phyloP scores from a whole-genome alignment of 2,888 invertebrate genomes.

The Stenchaetothrips biformis region DNA sequence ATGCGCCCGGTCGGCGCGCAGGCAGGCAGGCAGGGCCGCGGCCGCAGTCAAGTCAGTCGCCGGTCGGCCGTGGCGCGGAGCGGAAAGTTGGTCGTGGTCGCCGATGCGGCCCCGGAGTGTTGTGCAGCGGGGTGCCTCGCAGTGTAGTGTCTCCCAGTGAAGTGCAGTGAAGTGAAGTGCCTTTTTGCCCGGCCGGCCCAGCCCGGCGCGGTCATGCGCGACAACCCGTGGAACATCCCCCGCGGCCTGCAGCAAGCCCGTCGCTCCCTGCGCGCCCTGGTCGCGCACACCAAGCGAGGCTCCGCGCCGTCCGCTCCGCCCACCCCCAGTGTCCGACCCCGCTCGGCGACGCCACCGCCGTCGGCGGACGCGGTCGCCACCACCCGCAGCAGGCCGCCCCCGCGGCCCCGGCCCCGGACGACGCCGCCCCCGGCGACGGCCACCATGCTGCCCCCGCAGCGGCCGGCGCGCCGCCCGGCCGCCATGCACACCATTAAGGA shows the following conservation, averaged over 20 bases:
- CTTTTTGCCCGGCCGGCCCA: too few relatives aligned
- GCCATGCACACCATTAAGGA: neutral
- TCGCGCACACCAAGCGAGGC: neutral
- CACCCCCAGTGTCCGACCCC: neutral
- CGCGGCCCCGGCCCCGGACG: constrained; percentile 12
- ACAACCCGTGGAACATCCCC: constrained; percentile 22
- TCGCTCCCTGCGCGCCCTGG: constrained; percentile 21
- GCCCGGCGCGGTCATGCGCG: constrained; percentile 14
- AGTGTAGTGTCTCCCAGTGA: too few relatives aligned
- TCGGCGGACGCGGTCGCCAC: neutral
- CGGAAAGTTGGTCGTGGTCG: neutral
- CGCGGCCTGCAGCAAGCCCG: constrained; percentile 13
- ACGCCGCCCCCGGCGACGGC: neutral
- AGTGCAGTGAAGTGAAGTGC: too few relatives aligned
- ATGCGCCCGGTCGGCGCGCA: neutral
- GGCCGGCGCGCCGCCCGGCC: neutral
- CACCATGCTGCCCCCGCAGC: constrained; percentile 1
- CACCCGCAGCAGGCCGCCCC: neutral
- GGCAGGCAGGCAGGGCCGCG: neutral
- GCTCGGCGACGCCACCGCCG: neutral
- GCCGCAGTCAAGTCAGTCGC: neutral
- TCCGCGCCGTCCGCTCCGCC: neutral
- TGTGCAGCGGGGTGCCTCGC: neutral
- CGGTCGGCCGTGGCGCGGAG: neutral
- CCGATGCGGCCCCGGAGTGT: neutral